A percentile compares a stretch with the other conserved stretches of the same genome.
phyloP scores from a whole-genome alignment of 2,113 vertebrate genomes.

The Smithornis capensis region DNA sequence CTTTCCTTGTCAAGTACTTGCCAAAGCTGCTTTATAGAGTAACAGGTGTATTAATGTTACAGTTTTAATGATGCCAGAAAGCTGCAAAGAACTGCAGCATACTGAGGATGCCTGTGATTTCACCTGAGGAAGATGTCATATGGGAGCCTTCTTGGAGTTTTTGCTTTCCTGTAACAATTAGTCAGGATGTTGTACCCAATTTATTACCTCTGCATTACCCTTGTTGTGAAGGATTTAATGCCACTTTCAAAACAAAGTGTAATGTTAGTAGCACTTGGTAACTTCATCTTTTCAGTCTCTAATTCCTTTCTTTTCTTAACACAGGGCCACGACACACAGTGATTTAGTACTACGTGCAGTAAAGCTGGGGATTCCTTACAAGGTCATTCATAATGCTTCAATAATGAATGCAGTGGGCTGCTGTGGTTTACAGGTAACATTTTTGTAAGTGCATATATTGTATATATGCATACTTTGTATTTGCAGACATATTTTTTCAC shows the following conservation, averaged over 20 bases:
- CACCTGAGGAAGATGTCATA: not conserved
- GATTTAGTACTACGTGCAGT: conserved; percentile 92
- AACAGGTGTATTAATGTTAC: not conserved
- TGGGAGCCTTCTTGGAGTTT: not conserved
- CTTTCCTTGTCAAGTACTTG: not conserved
- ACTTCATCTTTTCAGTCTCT: not conserved
- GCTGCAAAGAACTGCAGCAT: not conserved
- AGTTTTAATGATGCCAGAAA: not conserved
- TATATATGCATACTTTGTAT: not conserved
- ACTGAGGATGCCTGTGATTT: not conserved
- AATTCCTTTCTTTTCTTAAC: conserved; percentile 15
- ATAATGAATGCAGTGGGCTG: conserved; percentile 94
- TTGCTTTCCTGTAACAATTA: not conserved
- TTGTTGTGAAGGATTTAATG: not conserved
- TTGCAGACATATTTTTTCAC: not conserved
- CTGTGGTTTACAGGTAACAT: conserved; percentile 92
- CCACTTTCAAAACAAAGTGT: not conserved
- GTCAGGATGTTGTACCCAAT: not conserved
- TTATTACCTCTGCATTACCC: not conserved
- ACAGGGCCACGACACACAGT: conserved; percentile 95
- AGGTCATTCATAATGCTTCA: conserved; percentile 94
- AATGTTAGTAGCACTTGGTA: not conserved
- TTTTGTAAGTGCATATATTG: not conserved
- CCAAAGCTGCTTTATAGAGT: not conserved
- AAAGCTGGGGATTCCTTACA: conserved; percentile 85